Base-by-base conservation (phyloP, 2,113 vertebrate species). In the Spea multiplicata region DNA sequence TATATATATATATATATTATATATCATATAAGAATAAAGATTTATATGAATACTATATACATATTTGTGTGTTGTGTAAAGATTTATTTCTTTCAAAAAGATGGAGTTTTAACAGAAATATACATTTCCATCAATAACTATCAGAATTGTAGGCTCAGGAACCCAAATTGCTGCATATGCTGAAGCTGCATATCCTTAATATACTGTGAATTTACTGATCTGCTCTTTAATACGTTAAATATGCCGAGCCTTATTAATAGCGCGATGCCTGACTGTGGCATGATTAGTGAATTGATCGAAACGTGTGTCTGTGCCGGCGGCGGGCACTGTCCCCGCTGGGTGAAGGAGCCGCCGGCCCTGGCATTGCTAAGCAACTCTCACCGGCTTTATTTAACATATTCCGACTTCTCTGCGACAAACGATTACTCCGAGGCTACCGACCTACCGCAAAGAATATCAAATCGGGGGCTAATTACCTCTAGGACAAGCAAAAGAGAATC, bases 321-420 rank as follows among this genome's bases (percentile, higher is more conserved):
- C 30, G 30, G 30, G 30, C 30, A 30, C 30, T 30, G 30, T 30
- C 30, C 30, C 30, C 30, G 30, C 30, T 30, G 30, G 30, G 30
- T 30, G 2, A 30, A 30, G 30, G 30, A 30, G 30, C 30, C 30
- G 30, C 30, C 30, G 30, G 30, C 30, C 30, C 30, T 30, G 89
- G 86, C 86, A 90, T 88, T 81, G 88, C 91, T 89, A 89, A 90
- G 91, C 91, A 90, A 91, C 91, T 80, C 84, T 83, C 84, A 86
- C 81, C 81, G 83, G 85, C 68, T 81, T 88, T 82, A 84, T 89
- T 89, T 90, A 14, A 30, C 86, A 88, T 86, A 90, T 90, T 87
- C 52, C 50, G 0, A 66, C 3, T 62, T 30, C 48, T 45, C 50
- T 80, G 52, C 45, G 83, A 86, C 81, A 68, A n/a, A 77, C 77